These are phyloP conservation scores for Grus americana DNA, from an alignment of 2,113 vertebrate species.

Conservation along the genomic window DNA sequence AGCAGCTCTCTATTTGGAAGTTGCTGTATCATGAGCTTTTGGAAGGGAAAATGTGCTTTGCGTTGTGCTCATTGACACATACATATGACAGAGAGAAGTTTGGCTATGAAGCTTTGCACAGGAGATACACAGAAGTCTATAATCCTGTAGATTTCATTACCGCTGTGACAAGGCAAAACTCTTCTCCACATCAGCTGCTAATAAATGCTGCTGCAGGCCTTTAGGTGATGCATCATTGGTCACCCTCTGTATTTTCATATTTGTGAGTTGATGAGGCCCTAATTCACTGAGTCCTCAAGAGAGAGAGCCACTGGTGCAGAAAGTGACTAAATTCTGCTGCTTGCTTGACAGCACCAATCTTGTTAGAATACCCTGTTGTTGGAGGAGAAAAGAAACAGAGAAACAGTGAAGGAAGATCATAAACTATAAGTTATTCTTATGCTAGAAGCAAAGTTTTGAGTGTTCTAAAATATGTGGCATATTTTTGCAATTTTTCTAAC, in stretches of 20 bases:
- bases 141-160: not conserved
- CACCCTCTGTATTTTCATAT: not conserved
- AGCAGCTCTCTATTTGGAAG: not conserved
- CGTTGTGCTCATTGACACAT: not conserved
- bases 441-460: not conserved
- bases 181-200: not conserved
- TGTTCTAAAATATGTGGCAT: not conserved
- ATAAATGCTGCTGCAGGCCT: not conserved
- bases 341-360: not conserved
- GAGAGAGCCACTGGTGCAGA: not conserved
- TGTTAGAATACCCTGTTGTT: not conserved
- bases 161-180: not conserved
- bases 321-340: not conserved
- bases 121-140: not conserved
- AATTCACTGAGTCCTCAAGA: constrained; percentile 3
- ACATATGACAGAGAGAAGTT: not conserved
- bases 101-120: not conserved
- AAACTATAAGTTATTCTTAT: not conserved
- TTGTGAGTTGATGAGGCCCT: not conserved
- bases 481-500: not conserved
- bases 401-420: not conserved
- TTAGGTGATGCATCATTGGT: not conserved
- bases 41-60: not conserved
- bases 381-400: not conserved
- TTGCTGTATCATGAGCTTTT: not conserved